Evolutionary conservation across 2,113 vertebrate genomes (phyloP), one percentile per base, ranked within the genome.

Genomic region (Otolemur garnettii): DNA sequence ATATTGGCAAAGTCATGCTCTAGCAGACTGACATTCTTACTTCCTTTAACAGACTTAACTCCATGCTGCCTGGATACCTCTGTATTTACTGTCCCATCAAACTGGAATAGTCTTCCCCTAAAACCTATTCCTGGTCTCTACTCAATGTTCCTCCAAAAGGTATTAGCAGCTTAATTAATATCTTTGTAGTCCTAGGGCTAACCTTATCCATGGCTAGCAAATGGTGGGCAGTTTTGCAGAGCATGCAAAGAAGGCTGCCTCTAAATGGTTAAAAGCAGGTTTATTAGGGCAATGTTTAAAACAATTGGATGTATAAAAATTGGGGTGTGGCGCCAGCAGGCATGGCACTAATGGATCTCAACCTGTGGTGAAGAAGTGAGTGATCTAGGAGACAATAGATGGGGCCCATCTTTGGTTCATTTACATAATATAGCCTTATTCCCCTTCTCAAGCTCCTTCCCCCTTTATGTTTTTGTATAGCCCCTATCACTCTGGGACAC

Each of bases 11-110:
- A 19, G 42, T 18, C 28, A 0, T n/a, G 10, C 15, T 71, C 24
- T 24, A 21, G 24, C 3, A 62, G 3, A 50, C 0, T 21, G 10
- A 22, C 28, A 2, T 1, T 35, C 42, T 53, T 17, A 3, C 30
- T 68, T 66, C 42, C 28, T 53, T 59, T 7, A 45, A 13, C 18
- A 62, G 0, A 22, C 15, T 64, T 64, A 77, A 69, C 60, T 59
- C 38, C 3, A 1, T 26, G 28, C 69, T 62, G 17, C 60, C 64
- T 21, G 21, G 2, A 3, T 28, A 14, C 19, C 4, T 68, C 5
- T 38, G 21, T 15, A 11, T 42, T 28, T 59, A 22, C 38, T 69
- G 4, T 18, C 79, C n/a, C 38, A 28, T 94, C 59, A 22, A 38
- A 15, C 30, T 35, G 11, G 18, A 77, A 38, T 5, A 75, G 8